Conservation (phyloP, 2,888 invertebrate genomes). For the Pterostichus madidus region DNA sequence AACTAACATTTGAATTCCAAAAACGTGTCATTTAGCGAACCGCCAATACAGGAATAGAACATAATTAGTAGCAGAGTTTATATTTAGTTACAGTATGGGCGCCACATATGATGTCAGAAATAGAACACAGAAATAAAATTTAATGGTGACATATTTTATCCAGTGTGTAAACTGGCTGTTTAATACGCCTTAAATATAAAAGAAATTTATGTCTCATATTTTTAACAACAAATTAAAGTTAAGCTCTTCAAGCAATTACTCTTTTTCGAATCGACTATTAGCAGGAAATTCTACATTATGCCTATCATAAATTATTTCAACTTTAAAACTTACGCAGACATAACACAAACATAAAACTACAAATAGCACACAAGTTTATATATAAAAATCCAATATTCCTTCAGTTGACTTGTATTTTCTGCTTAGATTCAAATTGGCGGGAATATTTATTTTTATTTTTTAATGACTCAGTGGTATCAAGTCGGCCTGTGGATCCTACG, state of each 20-base stretch:
- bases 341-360: constrained; percentile 23
- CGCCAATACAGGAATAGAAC: constrained; percentile 20
- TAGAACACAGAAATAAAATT: constrained; percentile 43
- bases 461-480: too few relatives aligned
- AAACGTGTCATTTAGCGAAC: constrained; percentile 34
- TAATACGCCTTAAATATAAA: constrained; percentile 49
- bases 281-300: constrained; percentile 25
- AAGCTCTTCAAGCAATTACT: constrained; percentile 25
- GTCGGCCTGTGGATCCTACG: too few relatives aligned
- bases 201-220: constrained; percentile 33
- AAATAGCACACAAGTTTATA: background rate
- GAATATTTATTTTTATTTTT: too few relatives aligned
- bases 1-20: constrained; percentile 25
- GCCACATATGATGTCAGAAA: constrained; percentile 16
- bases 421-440: too few relatives aligned
- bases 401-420: background rate
- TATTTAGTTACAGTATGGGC: background rate
- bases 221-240: constrained; percentile 45
- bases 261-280: constrained; percentile 39
- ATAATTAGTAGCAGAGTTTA: constrained; percentile 35
- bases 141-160: constrained; percentile 52
- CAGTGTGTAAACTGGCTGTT: constrained; percentile 37
- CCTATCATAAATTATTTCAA: constrained; percentile 15
- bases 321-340: background rate
- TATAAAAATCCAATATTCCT: background rate